Evolutionary conservation across 1,140 invertebrate species (phyloP).

Genomic region (Harpegnathos saltator): DNA sequence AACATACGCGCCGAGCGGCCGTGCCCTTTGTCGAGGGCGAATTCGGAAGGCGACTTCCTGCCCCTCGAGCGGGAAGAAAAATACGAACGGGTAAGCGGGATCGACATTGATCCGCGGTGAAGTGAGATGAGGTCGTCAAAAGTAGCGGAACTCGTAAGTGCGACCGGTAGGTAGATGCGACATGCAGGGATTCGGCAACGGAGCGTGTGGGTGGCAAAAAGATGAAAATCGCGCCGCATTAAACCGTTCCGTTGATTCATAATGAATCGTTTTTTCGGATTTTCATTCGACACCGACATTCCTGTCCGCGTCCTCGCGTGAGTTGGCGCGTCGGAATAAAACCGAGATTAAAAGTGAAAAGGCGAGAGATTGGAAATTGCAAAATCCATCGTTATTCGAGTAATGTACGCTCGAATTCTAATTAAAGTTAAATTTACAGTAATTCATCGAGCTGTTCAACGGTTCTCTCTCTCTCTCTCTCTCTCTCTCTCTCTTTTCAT

Average conservation of each 20-base stretch:
- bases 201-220: background rate
- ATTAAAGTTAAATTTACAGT: constrained; percentile 1
- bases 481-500: too few species aligned
- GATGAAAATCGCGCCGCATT: constrained; percentile 16
- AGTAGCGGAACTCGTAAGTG: constrained; percentile 14
- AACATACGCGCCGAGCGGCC: constrained; percentile 29
- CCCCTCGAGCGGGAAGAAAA: background rate
- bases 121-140: constrained; percentile 13
- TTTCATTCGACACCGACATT: constrained; percentile 7
- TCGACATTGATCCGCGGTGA: background rate
- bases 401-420: background rate
- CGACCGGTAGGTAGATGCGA: background rate
- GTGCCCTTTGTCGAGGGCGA: background rate
- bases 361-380: background rate
- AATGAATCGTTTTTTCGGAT: constrained; percentile 36
- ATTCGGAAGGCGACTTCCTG: constrained; percentile 41
- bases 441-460: background rate
- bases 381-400: constrained; percentile 27
- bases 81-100: background rate
- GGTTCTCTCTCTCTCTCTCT: too few species aligned
- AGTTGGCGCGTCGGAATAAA: background rate
- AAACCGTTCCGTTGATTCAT: constrained; percentile 41
- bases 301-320: background rate
- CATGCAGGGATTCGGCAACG: background rate
- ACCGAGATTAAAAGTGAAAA: constrained; percentile 32